Base-by-base conservation (phyloP, 2,797 vertebrate species). In the Chaetophractus vellerosus region DNA sequence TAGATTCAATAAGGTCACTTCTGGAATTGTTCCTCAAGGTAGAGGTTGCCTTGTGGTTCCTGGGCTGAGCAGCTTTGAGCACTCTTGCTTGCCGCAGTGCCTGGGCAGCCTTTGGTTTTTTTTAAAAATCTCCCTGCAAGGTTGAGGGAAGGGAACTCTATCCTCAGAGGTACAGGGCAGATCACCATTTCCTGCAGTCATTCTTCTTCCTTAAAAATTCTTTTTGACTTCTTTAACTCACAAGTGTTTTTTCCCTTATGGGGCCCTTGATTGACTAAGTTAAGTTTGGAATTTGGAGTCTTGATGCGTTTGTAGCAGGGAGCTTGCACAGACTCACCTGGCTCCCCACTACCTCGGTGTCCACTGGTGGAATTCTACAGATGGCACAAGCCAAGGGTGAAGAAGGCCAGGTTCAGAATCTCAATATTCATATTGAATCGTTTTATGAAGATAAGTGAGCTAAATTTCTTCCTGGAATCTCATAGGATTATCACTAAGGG, bases 401-500 rank as follows among this genome's bases (percentile, higher is more conserved):
- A 72, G 55, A 74, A 64, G 48, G 45, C 75, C 18, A 21, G 64
- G 72, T 61, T 86, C 74, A 72, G 80, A 83, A 69, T 38, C 69
- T 31, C 41, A 31, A 0, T 82, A 52, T 87, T 87, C 68, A 50
- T 48, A 64, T 23, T 68, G 75, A 87, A 80, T 45, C 2, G 0
- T 91, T 63, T 85, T 38, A 14, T 64, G 68, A 93, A 92, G 72
- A 76, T 75, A 71, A 85, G 11, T 57, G 79, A 91, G 50, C 33
- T 89, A 1, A 18, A 72, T 96, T 95, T 84, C 93, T 89, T 93
- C 81, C 74, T 41, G 66, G 82, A 79, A 55, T 81, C 80, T 88
- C 79, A 45, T 36, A 79, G 95, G 57, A 66, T 63, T 83, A 68
- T 79, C 50, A 45, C 48, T 48, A 66, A 90, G 45, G 71, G 72